Conservation (phyloP, 2,888 invertebrate genomes). For the Dysmachus trigonus region DNA sequence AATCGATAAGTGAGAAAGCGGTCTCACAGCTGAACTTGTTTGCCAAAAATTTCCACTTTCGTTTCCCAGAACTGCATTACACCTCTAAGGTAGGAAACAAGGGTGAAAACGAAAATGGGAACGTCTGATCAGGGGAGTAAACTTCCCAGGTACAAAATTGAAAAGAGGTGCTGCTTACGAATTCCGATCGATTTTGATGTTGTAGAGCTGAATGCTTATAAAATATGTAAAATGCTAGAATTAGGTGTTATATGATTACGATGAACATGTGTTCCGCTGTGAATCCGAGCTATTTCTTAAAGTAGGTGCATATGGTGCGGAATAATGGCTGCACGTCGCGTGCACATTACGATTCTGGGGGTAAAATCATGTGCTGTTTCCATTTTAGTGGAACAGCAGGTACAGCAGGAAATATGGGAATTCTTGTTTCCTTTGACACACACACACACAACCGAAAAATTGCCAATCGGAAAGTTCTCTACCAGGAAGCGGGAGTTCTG, state of each 20-base stretch:
- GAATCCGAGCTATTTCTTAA: neutral
- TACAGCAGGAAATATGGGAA: neutral
- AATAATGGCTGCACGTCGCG: neutral
- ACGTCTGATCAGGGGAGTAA: neutral
- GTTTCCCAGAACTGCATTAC: neutral
- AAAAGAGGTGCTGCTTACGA: neutral
- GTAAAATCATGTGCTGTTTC: neutral
- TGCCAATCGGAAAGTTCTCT: neutral
- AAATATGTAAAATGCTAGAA: conserved; percentile 26
- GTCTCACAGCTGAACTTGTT: neutral
- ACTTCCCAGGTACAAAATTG: neutral
- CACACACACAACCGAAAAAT: neutral
- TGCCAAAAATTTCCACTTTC: neutral
- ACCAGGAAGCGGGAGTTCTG: neutral
- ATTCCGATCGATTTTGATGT: neutral
- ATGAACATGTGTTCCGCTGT: neutral
- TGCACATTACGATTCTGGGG: neutral
- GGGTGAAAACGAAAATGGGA: neutral
- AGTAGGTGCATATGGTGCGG: neutral
- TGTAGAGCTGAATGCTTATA: neutral
- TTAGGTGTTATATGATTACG: conserved; percentile 28
- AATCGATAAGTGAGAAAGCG: neutral
- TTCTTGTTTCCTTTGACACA: neutral
- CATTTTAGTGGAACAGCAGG: neutral
- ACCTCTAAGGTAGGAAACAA: neutral